Evolutionary conservation across 2,797 vertebrate genomes (phyloP).

Genomic region (Pseudochirops corinnae): DNA sequence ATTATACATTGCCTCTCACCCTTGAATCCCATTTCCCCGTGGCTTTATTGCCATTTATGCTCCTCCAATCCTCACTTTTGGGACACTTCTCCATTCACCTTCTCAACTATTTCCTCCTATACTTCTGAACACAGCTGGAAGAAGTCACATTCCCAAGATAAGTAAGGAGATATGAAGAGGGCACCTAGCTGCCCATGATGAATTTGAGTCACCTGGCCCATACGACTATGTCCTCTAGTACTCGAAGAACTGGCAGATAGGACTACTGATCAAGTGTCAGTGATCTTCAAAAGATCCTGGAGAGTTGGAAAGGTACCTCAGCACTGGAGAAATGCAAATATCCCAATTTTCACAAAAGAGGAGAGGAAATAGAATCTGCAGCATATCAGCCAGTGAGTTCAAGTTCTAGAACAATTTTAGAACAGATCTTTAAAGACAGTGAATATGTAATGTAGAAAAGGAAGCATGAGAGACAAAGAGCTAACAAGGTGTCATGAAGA

Average conservation of each 20-base stretch:
- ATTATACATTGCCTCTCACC: neutral
- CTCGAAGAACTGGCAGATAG: neutral
- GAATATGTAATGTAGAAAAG: neutral
- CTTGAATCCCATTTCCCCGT: neutral
- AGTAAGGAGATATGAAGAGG: neutral
- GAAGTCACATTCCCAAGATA: neutral
- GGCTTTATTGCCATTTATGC: neutral
- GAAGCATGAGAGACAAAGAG: neutral
- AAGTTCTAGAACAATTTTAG: neutral
- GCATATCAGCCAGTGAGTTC: neutral
- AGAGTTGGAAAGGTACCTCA: neutral
- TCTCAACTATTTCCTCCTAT: neutral
- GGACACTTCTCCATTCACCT: neutral
- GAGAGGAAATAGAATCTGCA: neutral
- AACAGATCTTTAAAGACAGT: neutral
- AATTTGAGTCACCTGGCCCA: neutral
- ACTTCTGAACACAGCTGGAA: neutral
- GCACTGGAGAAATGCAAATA: neutral
- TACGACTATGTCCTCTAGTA: neutral
- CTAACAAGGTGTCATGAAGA: neutral
- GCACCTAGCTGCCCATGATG: neutral
- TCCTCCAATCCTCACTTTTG: neutral
- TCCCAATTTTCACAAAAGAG: neutral
- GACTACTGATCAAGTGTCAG: neutral
- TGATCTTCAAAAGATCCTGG: neutral